Conservation (phyloP, 2,888 invertebrate genomes). For the Pollenia amentaria region DNA sequence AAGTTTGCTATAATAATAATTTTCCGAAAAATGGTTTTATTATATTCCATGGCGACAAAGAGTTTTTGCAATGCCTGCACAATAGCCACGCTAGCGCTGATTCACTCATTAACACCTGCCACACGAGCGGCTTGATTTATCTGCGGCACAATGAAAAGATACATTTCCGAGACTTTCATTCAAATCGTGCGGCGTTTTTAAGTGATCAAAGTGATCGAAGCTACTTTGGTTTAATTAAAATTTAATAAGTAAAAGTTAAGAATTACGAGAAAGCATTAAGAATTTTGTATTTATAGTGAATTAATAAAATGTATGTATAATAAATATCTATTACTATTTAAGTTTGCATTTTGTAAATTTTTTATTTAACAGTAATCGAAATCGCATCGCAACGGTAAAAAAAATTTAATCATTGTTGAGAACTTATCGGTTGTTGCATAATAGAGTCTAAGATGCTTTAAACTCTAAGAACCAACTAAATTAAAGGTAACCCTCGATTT, state of each 20-base stretch:
- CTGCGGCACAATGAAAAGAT: slow-evolving; percentile 88
- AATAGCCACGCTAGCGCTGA: slow-evolving; percentile 87
- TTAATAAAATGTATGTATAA: slow-evolving; percentile 19
- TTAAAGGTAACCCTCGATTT: too few species aligned
- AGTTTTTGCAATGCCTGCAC: slow-evolving; percentile 90
- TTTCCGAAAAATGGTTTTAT: slow-evolving; percentile 91
- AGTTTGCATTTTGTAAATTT: background rate
- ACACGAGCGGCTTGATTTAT: slow-evolving; percentile 89
- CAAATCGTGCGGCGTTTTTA: slow-evolving; percentile 80
- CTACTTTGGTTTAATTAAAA: slow-evolving; percentile 92
- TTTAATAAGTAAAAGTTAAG: slow-evolving; percentile 73
- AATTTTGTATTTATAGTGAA: slow-evolving; percentile 42
- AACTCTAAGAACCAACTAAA: too few species aligned
- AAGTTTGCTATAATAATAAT: slow-evolving; percentile 92
- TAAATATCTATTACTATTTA: background rate
- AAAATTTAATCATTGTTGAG: too few species aligned
- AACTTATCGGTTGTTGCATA: too few species aligned
- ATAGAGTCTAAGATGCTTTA: too few species aligned
- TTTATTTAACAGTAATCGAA: background rate
- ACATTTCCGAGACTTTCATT: slow-evolving; percentile 88
- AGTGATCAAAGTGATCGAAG: slow-evolving; percentile 90
- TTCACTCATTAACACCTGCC: slow-evolving; percentile 89
- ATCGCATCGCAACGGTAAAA: too few species aligned
- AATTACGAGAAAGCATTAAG: slow-evolving; percentile 2
- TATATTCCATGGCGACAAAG: slow-evolving; percentile 87